These are phyloP conservation scores for Himantopus leucocephalus DNA, from an alignment of 2,113 vertebrate species.

Conservation along the genomic window DNA sequence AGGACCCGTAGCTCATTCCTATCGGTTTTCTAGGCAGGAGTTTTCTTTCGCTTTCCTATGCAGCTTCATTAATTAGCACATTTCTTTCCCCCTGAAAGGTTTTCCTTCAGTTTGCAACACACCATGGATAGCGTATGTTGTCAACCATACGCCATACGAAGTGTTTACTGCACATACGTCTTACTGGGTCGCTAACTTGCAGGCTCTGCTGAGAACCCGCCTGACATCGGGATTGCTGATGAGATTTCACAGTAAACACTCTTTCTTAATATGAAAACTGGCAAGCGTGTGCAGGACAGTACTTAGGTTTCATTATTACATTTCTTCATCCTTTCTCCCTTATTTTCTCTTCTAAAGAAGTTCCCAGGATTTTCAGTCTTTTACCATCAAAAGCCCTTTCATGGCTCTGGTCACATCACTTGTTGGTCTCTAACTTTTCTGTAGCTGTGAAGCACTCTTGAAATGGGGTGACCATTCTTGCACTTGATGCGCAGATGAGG, in stretches of 20 bases:
- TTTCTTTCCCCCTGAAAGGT: neutral
- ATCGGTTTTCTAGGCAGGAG: neutral
- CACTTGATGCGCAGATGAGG: neutral
- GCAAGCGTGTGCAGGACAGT: fast-evolving
- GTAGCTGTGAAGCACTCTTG: neutral
- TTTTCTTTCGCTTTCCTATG: neutral
- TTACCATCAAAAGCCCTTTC: neutral
- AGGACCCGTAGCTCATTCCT: neutral
- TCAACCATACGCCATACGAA: neutral
- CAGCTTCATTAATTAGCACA: neutral
- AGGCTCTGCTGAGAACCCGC: neutral
- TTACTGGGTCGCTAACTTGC: neutral
- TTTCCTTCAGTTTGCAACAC: neutral
- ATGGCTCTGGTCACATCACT: fast-evolving
- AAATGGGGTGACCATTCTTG: neutral
- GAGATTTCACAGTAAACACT: neutral
- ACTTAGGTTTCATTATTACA: fast-evolving
- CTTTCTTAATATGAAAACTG: neutral
- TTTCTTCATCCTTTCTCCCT: neutral
- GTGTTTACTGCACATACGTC: neutral
- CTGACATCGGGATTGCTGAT: fast-evolving
- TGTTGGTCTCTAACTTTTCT: neutral
- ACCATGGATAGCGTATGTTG: neutral
- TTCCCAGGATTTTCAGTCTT: neutral
- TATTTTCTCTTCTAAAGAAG: neutral